A percentile compares a stretch with the other conserved stretches of the same genome.
Evolutionary conservation across 2,888 invertebrate genomes (phyloP).

Genomic region (Trichogramma evanescens): DNA sequence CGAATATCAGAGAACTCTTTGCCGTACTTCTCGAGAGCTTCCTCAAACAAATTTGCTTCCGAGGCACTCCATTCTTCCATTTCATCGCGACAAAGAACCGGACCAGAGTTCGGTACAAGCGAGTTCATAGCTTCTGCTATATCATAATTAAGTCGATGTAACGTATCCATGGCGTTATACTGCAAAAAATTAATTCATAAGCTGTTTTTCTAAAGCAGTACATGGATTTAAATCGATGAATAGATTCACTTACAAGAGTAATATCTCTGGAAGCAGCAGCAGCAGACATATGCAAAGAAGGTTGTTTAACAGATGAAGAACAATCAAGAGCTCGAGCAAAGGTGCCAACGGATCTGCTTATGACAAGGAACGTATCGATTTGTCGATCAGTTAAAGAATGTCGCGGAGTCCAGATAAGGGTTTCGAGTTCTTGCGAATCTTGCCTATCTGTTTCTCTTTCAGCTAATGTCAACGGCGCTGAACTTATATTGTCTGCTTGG

Average conservation of each 20-base stretch:
- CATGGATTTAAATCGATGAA: neutral
- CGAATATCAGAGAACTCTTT: slow-evolving; percentile 99
- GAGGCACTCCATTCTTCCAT: slow-evolving; percentile 99
- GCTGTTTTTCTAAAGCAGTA: neutral
- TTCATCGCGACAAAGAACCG: slow-evolving; percentile 94
- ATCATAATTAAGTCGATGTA: slow-evolving; percentile 88
- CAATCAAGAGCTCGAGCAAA: slow-evolving; percentile 98
- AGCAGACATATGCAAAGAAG: slow-evolving; percentile 97
- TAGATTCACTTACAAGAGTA: slow-evolving; percentile 63
- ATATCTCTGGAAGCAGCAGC: slow-evolving; percentile 98
- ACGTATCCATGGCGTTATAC: slow-evolving; percentile 98
- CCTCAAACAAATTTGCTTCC: slow-evolving; percentile 98
- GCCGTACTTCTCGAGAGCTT: slow-evolving; percentile 95
- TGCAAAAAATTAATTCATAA: slow-evolving; percentile 40
- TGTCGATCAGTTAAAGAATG: slow-evolving; percentile 88
- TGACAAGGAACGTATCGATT: slow-evolving; percentile 97
- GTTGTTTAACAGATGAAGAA: slow-evolving; percentile 96
- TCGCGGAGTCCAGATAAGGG: slow-evolving; percentile 89
- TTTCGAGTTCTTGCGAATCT: slow-evolving; percentile 73
- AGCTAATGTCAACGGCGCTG: slow-evolving; percentile 54
- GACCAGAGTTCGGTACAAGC: slow-evolving; percentile 89
- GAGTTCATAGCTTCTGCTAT: slow-evolving; percentile 85
- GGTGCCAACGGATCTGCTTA: slow-evolving; percentile 91
- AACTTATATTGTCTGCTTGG: slow-evolving; percentile 77
- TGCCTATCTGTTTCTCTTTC: slow-evolving; percentile 58